Percentiles rank a stretch among this genome's conserved stretches.
Evolutionary conservation across 2,797 vertebrate species (phyloP).

Genomic region (Pteronotus mesoamericanus): DNA sequence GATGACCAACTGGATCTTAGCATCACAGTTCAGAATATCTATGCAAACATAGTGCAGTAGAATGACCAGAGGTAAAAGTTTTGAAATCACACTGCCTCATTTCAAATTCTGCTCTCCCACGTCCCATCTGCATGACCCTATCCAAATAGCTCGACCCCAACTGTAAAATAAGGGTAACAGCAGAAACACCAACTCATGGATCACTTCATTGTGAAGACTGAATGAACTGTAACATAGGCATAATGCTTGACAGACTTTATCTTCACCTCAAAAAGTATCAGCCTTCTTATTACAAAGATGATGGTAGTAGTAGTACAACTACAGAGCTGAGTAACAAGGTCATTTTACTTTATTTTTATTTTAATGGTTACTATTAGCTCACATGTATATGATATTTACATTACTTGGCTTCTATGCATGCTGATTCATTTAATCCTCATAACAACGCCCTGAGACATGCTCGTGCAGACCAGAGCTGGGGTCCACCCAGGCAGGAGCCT

Average conservation of each 20-base stretch:
- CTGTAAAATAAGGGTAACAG: not conserved
- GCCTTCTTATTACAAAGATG: not conserved
- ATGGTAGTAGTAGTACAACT: not conserved
- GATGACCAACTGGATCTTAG: not conserved
- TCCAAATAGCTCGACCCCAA: not conserved
- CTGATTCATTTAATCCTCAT: not conserved
- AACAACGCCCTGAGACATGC: not conserved
- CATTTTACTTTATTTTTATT: slow-evolving; percentile 43
- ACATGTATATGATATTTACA: not conserved
- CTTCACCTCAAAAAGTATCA: not conserved
- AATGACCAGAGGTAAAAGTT: not conserved
- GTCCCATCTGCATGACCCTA: not conserved
- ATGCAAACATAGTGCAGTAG: not conserved
- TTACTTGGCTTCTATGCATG: not conserved
- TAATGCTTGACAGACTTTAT: not conserved
- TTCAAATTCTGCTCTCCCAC: not conserved
- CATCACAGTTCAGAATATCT: not conserved
- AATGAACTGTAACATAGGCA: not conserved
- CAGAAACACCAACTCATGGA: not conserved
- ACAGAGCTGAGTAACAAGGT: not conserved
- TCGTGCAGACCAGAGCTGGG: not conserved
- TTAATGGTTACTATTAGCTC: not conserved
- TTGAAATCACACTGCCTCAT: not conserved
- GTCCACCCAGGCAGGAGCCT: not conserved
- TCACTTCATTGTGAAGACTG: not conserved